Conservation (phyloP, 2,888 invertebrate species). For the Fragum sueziense region DNA sequence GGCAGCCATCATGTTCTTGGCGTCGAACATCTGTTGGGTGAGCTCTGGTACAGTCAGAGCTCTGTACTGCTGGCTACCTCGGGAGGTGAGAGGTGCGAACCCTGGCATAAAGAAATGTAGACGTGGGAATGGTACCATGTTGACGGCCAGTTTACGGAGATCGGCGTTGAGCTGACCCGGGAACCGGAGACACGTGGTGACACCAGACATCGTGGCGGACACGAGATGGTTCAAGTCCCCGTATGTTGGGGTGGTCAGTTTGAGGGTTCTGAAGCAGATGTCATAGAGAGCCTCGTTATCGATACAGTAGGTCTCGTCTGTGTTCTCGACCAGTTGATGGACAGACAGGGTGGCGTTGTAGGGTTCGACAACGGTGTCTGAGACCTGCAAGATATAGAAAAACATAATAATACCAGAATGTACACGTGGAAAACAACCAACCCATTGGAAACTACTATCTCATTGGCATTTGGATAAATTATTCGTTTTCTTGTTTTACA, state of each 20-base stretch:
- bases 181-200: conserved; percentile 82
- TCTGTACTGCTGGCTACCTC: conserved; percentile 88
- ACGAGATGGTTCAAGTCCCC: conserved; percentile 93
- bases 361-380: conserved; percentile 88
- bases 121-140: conserved; percentile 79
- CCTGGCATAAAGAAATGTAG: conserved; percentile 81
- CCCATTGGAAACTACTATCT: too few species aligned
- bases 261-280: conserved; percentile 94
- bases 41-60: conserved; percentile 87
- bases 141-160: conserved; percentile 73
- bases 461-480: too few species aligned
- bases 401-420: too few species aligned
- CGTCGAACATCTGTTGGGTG: conserved; percentile 94
- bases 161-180: conserved; percentile 73
- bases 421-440: too few species aligned
- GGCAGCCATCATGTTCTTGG: conserved; percentile 98
- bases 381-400: conserved; percentile 84
- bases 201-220: conserved; percentile 83
- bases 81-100: conserved; percentile 87
- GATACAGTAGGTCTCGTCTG: conserved; percentile 94
- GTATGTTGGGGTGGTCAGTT: conserved; percentile 91
- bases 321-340: conserved; percentile 89
- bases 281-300: conserved; percentile 95
- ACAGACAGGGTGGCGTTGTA: conserved; percentile 93
- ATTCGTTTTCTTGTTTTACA: too few species aligned